A percentile compares a stretch with the other conserved stretches of the same genome.
Evolutionary conservation across 2,797 vertebrate species (phyloP).

Genomic region (Sebastes aleutianus): DNA sequence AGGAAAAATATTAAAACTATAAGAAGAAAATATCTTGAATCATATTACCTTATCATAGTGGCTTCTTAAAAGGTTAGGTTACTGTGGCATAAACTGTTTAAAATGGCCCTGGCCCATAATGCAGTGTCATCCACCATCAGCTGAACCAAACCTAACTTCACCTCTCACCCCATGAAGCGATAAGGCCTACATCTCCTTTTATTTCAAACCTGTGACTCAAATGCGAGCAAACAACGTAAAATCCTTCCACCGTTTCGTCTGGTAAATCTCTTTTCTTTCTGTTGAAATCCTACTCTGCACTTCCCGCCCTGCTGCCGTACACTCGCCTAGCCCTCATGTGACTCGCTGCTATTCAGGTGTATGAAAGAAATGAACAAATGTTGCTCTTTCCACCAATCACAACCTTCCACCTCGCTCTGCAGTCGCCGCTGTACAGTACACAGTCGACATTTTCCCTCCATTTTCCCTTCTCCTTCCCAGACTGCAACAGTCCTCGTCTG

Average conservation of each 20-base stretch:
- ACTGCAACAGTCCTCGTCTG: background rate
- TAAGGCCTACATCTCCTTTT: conserved; percentile 43
- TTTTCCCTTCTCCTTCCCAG: conserved; percentile 44
- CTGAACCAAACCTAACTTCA: conserved; percentile 38
- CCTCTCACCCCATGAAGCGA: conserved; percentile 50
- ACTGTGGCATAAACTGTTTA: background rate
- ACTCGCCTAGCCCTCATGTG: conserved; percentile 66
- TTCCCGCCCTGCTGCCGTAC: background rate
- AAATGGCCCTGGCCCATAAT: conserved; percentile 31
- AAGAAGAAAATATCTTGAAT: background rate
- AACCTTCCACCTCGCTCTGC: conserved; percentile 77
- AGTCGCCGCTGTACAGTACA: conserved; percentile 61
- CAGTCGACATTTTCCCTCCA: conserved; percentile 81
- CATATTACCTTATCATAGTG: background rate
- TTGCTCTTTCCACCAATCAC: conserved; percentile 81
- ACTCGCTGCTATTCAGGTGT: conserved; percentile 78
- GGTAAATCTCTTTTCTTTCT: conserved; percentile 12
- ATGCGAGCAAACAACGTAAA: conserved; percentile 39
- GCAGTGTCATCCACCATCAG: conserved; percentile 36
- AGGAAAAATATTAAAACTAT: background rate
- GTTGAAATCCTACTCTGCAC: conserved; percentile 6
- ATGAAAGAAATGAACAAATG: conserved; percentile 81
- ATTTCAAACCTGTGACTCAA: conserved; percentile 30
- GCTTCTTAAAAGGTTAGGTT: background rate
- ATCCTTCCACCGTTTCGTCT: conserved; percentile 9